Conservation (phyloP, 2,797 vertebrate genomes). For the Alosa sapidissima region DNA sequence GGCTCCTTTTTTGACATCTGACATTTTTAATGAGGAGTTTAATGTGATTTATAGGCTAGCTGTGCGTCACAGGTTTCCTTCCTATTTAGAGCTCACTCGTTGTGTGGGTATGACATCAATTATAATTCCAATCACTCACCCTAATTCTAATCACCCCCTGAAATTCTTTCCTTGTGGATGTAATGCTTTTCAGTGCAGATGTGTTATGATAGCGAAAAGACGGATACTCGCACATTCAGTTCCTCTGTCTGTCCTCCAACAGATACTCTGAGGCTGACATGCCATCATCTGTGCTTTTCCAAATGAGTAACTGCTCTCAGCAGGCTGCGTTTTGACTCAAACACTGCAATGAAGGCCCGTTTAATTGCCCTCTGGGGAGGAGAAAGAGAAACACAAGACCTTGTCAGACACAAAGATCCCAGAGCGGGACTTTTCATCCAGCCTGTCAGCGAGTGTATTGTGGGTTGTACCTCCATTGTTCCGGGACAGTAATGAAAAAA, state of each 20-base stretch:
- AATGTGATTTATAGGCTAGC: not conserved
- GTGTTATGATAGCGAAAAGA: not conserved
- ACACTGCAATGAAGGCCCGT: not conserved
- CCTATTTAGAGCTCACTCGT: too few species aligned
- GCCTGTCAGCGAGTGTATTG: not conserved
- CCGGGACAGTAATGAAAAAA: not conserved
- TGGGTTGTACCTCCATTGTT: not conserved
- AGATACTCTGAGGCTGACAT: not conserved
- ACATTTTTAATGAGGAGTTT: not conserved
- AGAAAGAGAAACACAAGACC: not conserved
- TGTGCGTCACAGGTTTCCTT: not conserved
- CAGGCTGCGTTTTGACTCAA: not conserved
- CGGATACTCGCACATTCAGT: not conserved
- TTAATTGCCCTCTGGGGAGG: not conserved
- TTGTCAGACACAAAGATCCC: constrained; percentile 19
- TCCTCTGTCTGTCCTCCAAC: not conserved
- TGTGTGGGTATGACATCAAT: not conserved
- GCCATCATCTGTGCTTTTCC: not conserved
- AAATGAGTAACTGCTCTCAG: not conserved
- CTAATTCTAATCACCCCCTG: not conserved
- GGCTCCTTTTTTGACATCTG: not conserved
- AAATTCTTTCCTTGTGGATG: not conserved
- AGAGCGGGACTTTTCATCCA: not conserved
- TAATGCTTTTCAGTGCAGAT: not conserved
- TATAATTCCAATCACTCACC: not conserved